Conservation (phyloP, 2,113 vertebrate species). For the Scatophagus argus region DNA sequence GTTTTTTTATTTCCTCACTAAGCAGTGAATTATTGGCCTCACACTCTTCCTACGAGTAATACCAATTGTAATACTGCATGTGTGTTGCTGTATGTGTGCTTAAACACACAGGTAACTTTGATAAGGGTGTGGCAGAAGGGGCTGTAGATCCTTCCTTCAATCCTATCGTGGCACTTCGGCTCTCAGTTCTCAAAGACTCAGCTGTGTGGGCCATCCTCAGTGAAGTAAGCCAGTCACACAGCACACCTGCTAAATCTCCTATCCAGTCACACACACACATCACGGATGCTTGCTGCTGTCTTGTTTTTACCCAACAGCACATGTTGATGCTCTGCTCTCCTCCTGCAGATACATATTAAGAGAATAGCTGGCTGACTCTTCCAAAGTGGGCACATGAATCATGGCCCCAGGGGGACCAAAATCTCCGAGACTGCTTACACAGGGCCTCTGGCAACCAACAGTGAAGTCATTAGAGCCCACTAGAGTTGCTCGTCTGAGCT, state of each 20-base stretch:
- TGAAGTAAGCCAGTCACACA: conserved; percentile 86
- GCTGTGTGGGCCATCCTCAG: conserved; percentile 97
- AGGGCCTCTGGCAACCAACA: conserved; percentile 68
- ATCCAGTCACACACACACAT: neutral
- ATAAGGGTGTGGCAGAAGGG: conserved; percentile 92
- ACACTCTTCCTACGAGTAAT: neutral
- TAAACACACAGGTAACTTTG: conserved; percentile 89
- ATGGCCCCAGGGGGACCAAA: conserved; percentile 61
- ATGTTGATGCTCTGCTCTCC: conserved; percentile 65
- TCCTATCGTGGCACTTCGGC: conserved; percentile 91
- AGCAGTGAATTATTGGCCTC: neutral
- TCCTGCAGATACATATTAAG: conserved; percentile 97
- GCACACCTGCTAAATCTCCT: neutral
- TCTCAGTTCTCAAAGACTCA: conserved; percentile 93
- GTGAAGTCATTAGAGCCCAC: conserved; percentile 70
- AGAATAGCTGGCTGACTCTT: conserved; percentile 88
- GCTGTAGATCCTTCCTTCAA: conserved; percentile 90
- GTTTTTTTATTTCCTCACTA: neutral
- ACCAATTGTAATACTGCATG: neutral
- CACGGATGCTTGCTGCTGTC: neutral
- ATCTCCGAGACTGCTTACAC: conserved; percentile 66
- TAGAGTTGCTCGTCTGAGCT: conserved; percentile 61
- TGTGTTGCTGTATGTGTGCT: conserved; percentile 1
- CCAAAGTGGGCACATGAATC: conserved; percentile 53
- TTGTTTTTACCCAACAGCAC: conserved; percentile 4